Base-by-base conservation (phyloP, 2,888 invertebrate species). In the Epicampocera succincta region DNA sequence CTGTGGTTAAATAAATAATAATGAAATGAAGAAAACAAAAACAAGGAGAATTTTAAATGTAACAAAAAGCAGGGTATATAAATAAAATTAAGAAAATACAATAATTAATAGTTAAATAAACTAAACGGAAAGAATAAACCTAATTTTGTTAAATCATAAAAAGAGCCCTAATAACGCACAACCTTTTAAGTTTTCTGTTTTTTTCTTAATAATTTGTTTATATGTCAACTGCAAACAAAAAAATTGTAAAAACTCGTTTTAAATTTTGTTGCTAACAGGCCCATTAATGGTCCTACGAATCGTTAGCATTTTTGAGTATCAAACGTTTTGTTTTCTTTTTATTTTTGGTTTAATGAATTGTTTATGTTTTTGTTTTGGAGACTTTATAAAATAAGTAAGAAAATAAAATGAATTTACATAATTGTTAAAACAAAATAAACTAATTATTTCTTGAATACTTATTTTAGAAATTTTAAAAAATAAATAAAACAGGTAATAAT, bases 181-280 rank as follows among this genome's bases (percentile, higher is more conserved):
- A 58, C 58, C 63, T 78, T 80, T 69, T 56, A 63, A n/a, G n/a
- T n/a, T n/a, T 52, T 40, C 72, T 72, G 19, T 44, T 66, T 48
- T 48, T 74, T 56, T 38, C 52, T n/a, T n/a, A n/a, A 54, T 50
- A 69, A 46, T 40, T 76, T 76, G 11, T 69, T 73, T 33, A 66
- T 80, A 84, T 83, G 83, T 84, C 83, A 84, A 84, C 83, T 76
- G 84, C 84, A 84, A 84, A 84, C 69, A 60, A 60, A 74, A 50
- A 44, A 63, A 63, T 54, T 74, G 1, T 17, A 8, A 25, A 42
- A 38, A 40, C 38, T 75, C 40, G 60, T 38, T 71, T 58, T 69
- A 63, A 58, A 69, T 68, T 61, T 60, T 46, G 13, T 13, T 56
- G 19, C 40, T 21, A 33, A 46, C 40, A 15, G 42, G 52, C 52